Evolutionary conservation across 2,113 vertebrate genomes (phyloP), one percentile per base, ranked within the genome.

Genomic region (Dicentrarchus labrax): DNA sequence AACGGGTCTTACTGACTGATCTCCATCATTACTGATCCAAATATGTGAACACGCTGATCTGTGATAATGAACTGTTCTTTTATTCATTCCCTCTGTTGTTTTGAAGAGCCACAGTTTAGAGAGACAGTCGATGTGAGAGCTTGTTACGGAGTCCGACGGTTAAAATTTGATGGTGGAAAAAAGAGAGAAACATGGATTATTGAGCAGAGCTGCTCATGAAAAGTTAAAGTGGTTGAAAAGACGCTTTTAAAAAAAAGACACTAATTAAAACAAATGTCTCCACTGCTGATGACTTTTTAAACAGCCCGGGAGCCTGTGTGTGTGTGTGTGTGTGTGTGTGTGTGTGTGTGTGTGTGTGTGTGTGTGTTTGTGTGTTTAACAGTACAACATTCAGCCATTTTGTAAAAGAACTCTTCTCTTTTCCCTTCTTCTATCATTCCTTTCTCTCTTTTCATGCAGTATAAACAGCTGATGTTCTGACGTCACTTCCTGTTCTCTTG

Each of bases 191-290:
- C 86, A 74, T 89, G 90, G 89, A 92, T 93, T 92, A 94, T 93
- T 94, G 82, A 93, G 69, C 84, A 86, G 62, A 78, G 5, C 51
- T 50, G 76, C 2, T 88, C 72, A 88, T 93, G 86, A 91, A 92
- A 93, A 87, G 81, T 86, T 91, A 83, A 93, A 85, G 60, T 61
- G 71, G 76, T 83, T 82, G 84, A 91, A 92, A 30, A 60, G 39
- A 24, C 51, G 75, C 74, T 71, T 80, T 88, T 89, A 22, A 56
- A 22, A 87, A 93, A 91, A 84, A 88, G 70, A 91, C 78, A 45
- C 89, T 89, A 89, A 94, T 93, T 92, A 91, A 92, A 93, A 91
- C 86, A 91, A 94, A 93, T 84, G 91, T 86, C 89, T 89, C 73
- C 82, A 66, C 81, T 76, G 69, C 41, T 76, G 72, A 92, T 91